Conservation (phyloP, 2,797 vertebrate genomes). For the Danio aesculapii region DNA sequence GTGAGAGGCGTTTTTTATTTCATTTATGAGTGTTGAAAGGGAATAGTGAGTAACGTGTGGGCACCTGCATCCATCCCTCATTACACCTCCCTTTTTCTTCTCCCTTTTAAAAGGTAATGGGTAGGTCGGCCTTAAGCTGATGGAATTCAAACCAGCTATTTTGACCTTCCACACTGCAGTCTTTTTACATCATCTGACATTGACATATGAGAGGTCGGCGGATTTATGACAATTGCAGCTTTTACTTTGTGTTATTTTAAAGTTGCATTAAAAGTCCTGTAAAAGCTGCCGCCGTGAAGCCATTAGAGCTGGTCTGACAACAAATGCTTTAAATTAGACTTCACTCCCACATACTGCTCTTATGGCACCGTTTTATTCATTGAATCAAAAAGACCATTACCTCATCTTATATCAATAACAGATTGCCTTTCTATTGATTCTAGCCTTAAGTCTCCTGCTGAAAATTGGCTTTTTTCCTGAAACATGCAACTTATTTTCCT, state of each 20-base stretch:
- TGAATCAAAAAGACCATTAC: constrained; percentile 23
- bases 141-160: constrained; percentile 26
- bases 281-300: constrained; percentile 1
- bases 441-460: not conserved
- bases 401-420: constrained; percentile 18
- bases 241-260: constrained; percentile 37
- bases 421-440: constrained; percentile 23
- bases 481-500: not conserved
- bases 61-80: constrained; percentile 41
- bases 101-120: constrained; percentile 35
- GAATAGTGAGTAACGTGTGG: constrained; percentile 44
- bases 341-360: constrained; percentile 15
- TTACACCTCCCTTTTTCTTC: constrained; percentile 39
- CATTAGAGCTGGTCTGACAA: constrained; percentile 25
- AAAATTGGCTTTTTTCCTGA: not conserved
- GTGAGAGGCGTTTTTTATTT: constrained; percentile 40
- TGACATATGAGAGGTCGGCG: constrained; percentile 8
- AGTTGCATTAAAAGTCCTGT: constrained; percentile 27
- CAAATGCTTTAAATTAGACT: constrained; percentile 31
- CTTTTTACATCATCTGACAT: constrained; percentile 24
- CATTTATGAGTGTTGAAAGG: constrained; percentile 39
- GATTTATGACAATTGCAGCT: constrained; percentile 30
- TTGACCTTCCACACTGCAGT: constrained; percentile 22
- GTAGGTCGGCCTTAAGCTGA: constrained; percentile 34
- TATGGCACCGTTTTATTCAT: not conserved